These are phyloP conservation scores for Pantherophis vulpinus DNA, from an alignment of 2,797 vertebrate genomes.

Conservation along the genomic window DNA sequence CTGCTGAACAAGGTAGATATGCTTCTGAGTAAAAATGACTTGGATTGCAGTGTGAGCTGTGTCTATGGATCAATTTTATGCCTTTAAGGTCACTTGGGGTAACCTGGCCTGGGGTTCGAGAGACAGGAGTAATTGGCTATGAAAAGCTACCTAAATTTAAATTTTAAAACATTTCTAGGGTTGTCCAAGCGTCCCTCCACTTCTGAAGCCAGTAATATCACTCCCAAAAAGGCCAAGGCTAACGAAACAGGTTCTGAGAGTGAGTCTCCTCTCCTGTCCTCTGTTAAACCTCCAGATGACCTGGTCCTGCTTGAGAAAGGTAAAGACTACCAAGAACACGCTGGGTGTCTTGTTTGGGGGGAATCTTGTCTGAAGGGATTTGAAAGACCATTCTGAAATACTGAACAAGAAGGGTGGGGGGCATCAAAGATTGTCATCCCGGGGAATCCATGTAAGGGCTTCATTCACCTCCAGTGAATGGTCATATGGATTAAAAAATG, in stretches of 20 bases:
- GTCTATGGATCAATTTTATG: background rate
- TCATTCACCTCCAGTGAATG: too few relatives aligned
- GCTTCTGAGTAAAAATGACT: background rate
- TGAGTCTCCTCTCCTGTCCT: constrained; percentile 28
- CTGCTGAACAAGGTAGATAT: background rate
- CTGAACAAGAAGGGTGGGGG: background rate
- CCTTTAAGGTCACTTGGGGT: background rate
- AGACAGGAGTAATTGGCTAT: background rate
- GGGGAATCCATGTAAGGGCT: background rate
- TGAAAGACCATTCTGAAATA: background rate
- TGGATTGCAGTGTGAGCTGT: background rate
- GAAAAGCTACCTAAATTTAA: background rate
- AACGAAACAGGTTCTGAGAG: constrained; percentile 64
- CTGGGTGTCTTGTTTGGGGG: background rate
- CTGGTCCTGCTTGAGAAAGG: constrained; percentile 43
- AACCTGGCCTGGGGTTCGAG: background rate
- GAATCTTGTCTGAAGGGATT: background rate
- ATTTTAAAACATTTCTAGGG: constrained; percentile 45
- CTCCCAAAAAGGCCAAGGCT: constrained; percentile 73
- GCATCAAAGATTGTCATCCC: background rate
- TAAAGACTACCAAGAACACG: constrained; percentile 6
- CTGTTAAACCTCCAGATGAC: constrained; percentile 46
- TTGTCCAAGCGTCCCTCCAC: constrained; percentile 68
- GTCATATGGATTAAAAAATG: background rate
- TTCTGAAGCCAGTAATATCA: constrained; percentile 63